A percentile compares a stretch with the other conserved stretches of the same genome.
Evolutionary conservation across 2,888 invertebrate species (phyloP).

Genomic region (Gonocerus acuteangulatus): DNA sequence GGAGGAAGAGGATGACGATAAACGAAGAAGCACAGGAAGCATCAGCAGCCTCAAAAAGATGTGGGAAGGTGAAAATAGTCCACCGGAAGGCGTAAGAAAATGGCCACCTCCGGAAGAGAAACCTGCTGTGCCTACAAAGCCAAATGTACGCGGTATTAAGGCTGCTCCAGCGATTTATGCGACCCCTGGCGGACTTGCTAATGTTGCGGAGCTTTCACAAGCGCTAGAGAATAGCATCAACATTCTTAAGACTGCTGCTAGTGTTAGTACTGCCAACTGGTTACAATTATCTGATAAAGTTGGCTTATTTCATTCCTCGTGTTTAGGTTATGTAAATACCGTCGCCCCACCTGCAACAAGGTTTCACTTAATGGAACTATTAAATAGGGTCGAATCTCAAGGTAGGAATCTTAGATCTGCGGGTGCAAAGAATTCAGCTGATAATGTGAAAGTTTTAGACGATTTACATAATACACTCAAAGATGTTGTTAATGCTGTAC

Average conservation of each 20-base stretch:
- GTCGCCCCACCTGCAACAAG: slow-evolving; percentile 76
- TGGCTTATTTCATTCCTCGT: slow-evolving; percentile 71
- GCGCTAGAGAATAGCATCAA: slow-evolving; percentile 58
- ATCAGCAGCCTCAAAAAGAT: slow-evolving; percentile 85
- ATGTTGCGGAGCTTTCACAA: slow-evolving; percentile 58
- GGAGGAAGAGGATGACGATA: slow-evolving; percentile 62
- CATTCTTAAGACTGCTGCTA: slow-evolving; percentile 51
- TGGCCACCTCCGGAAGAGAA: slow-evolving; percentile 52
- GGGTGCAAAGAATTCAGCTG: slow-evolving; percentile 60
- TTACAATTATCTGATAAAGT: slow-evolving; percentile 72
- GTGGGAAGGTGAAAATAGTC: slow-evolving; percentile 69
- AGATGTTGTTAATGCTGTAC: slow-evolving; percentile 56
- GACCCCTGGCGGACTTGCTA: slow-evolving; percentile 54
- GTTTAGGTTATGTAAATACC: slow-evolving; percentile 74
- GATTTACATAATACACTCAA: slow-evolving; percentile 65
- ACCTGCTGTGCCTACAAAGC: slow-evolving; percentile 62
- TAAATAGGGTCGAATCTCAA: slow-evolving; percentile 61
- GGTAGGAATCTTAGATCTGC: slow-evolving; percentile 60
- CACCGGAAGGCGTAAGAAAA: slow-evolving; percentile 46
- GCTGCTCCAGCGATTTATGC: slow-evolving; percentile 61
- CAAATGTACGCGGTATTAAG: slow-evolving; percentile 45
- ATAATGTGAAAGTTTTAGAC: slow-evolving; percentile 58
- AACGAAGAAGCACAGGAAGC: slow-evolving; percentile 83
- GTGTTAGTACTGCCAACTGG: slow-evolving; percentile 61
- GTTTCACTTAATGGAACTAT: slow-evolving; percentile 73